Evolutionary conservation across 2,797 vertebrate species (phyloP).

Genomic region (Diceros bicornis): DNA sequence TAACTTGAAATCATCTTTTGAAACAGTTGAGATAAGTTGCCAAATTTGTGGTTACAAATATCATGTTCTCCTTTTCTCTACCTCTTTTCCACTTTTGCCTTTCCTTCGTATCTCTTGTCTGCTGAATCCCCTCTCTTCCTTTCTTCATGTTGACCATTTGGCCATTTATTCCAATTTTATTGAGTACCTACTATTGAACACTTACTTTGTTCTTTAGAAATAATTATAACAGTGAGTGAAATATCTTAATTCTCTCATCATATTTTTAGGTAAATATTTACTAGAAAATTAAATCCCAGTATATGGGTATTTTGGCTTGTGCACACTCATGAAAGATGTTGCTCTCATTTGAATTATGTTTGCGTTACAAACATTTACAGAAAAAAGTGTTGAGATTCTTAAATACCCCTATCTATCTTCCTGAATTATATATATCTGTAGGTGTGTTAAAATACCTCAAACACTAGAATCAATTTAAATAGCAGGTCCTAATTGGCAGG

Average conservation of each 20-base stretch:
- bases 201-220: slow-evolving; percentile 54
- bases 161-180: slow-evolving; percentile 3
- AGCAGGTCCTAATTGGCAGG: slow-evolving; percentile 76
- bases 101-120: not conserved
- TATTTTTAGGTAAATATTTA: slow-evolving; percentile 54
- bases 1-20: slow-evolving; percentile 13
- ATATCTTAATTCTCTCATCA: not conserved
- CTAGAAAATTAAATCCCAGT: slow-evolving; percentile 43
- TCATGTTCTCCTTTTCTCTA: slow-evolving; percentile 23
- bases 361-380: slow-evolving; percentile 47
- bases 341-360: slow-evolving; percentile 46
- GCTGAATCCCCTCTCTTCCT: not conserved
- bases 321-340: slow-evolving; percentile 14
- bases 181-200: not conserved
- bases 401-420: slow-evolving; percentile 54
- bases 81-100: not conserved
- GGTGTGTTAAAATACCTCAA: slow-evolving; percentile 63
- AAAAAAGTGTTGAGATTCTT: slow-evolving; percentile 57
- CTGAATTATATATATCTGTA: slow-evolving; percentile 36
- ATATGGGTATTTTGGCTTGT: not conserved
- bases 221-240: not conserved
- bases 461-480: slow-evolving; percentile 69
- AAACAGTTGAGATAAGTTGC: slow-evolving; percentile 56
- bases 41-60: slow-evolving; percentile 10
- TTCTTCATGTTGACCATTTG: slow-evolving; percentile 5